Evolutionary conservation across 2,113 vertebrate species (phyloP).

Genomic region (Hippoglossus stenolepis): DNA sequence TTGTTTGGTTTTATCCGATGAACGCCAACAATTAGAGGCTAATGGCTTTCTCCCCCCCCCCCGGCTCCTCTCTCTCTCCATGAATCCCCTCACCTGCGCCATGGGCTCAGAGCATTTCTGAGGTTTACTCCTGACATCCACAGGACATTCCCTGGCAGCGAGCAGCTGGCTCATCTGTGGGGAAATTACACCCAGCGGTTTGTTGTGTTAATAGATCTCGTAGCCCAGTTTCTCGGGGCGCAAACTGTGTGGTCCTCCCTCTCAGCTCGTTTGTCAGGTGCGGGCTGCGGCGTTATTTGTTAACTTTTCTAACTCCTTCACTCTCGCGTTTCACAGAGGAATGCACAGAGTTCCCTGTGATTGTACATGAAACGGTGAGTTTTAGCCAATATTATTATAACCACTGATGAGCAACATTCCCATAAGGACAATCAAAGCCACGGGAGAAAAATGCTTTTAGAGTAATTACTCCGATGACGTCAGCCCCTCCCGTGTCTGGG

Average conservation of each 20-base stretch:
- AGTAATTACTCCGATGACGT: constrained; percentile 32
- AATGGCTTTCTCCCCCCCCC: not conserved
- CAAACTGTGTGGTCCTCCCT: constrained; percentile 75
- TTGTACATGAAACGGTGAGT: constrained; percentile 22
- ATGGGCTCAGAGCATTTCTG: constrained; percentile 40
- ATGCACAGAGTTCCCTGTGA: not conserved
- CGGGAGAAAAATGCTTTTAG: constrained; percentile 12
- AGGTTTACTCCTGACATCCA: constrained; percentile 60
- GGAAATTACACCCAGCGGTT: constrained; percentile 75
- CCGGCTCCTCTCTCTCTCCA: not conserved
- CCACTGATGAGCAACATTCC: constrained; percentile 33
- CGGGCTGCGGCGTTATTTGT: constrained; percentile 66
- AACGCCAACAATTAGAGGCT: not conserved
- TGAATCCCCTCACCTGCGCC: constrained; percentile 38
- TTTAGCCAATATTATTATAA: not conserved
- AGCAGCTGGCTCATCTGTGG: constrained; percentile 68
- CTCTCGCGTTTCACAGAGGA: constrained; percentile 45
- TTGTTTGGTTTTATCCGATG: too few species aligned
- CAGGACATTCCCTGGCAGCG: constrained; percentile 63
- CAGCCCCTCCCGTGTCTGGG: not conserved
- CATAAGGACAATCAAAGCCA: not conserved
- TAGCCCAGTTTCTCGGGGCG: constrained; percentile 61
- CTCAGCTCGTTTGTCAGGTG: constrained; percentile 66
- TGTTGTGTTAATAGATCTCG: constrained; percentile 75
- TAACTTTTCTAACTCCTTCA: constrained; percentile 57